Base-by-base conservation (phyloP, 2,888 invertebrate genomes). In the Hypena proboscidalis region DNA sequence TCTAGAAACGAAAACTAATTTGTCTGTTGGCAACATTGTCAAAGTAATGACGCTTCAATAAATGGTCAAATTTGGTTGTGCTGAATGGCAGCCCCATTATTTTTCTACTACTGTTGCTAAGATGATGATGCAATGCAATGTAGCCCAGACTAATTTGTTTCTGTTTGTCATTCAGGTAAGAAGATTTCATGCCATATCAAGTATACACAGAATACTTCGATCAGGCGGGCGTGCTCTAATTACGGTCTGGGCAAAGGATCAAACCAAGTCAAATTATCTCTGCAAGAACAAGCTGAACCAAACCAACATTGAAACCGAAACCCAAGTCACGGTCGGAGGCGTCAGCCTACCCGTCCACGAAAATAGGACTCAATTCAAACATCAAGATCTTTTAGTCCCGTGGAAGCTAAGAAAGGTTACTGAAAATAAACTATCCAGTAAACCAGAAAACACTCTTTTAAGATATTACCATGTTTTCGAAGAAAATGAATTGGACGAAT, bases 171-270 rank as follows among this genome's bases (percentile, higher is more conserved):
- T 6, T 7, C 75, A 95, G 92, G 93, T 94, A 34, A 92, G 99
- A 59, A 92, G 99, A 65, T 65, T 93, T 13, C 89, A 92, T 70
- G 96, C 98, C 0, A 73, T 99, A 7, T 72, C 83, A 10, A 97
- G 98, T 77, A 95, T 98, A 67, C 79, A 94, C 0, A 91, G 97
- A 7, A 83, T 97, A 0, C 87, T 99, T 3, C 87, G 92, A n/a
- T 75, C 90, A 0, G 94, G 93, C 0, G 99, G 99, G 0, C 89
- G 86, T 52, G 95, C 95, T 1, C 89, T 99, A 3, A 94, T 99
- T 45, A 98, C 99, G 58, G 99, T 99, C 0, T 99, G 99, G 99
- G 98, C 99, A 0, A 95, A 96, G 80, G 95, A 98, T 74, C 98
- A 98, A 83, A 91, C 92, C 1, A 93, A 89, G 48, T 92, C 95